Evolutionary conservation across 2,888 invertebrate species (phyloP).

Genomic region (Osmoderma eremita): DNA sequence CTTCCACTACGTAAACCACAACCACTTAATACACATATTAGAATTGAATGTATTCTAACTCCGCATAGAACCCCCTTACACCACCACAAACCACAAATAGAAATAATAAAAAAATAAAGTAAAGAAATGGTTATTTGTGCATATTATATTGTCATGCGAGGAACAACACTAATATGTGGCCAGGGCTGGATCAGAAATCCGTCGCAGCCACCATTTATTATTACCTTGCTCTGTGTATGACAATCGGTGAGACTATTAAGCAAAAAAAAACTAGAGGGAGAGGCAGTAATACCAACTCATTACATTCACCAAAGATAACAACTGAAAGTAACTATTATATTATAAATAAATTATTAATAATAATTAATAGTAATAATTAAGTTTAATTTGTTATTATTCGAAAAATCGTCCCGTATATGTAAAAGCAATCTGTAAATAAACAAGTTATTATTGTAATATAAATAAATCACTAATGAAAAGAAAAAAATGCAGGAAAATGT

Average conservation of each 20-base stretch:
- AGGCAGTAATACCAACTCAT: slow-evolving; percentile 54
- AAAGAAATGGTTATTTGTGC: slow-evolving; percentile 60
- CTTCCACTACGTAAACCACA: neutral
- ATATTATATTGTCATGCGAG: slow-evolving; percentile 60
- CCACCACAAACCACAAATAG: no score
- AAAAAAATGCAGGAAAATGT: slow-evolving; percentile 20
- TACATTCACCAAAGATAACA: neutral
- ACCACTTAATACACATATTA: neutral
- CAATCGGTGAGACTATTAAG: slow-evolving; percentile 60
- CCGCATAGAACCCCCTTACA: neutral
- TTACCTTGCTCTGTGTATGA: slow-evolving; percentile 47
- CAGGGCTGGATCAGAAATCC: slow-evolving; percentile 28
- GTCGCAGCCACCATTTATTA: neutral
- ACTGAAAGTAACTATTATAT: neutral
- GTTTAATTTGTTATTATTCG: slow-evolving; percentile 10
- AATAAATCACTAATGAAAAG: slow-evolving; percentile 17
- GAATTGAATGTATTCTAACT: no score
- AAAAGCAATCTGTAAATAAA: slow-evolving; percentile 47
- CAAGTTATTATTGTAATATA: slow-evolving; percentile 36
- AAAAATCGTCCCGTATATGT: slow-evolving; percentile 25
- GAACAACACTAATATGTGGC: slow-evolving; percentile 45
- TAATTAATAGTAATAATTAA: slow-evolving; percentile 26
- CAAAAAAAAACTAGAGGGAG: slow-evolving; percentile 60
- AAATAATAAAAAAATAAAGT: slow-evolving; percentile 15
- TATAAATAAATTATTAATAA: slow-evolving; percentile 43